Evolutionary conservation across 2,888 invertebrate genomes (phyloP), one percentile per base, ranked within the genome.

Genomic region (Luperina testacea): DNA sequence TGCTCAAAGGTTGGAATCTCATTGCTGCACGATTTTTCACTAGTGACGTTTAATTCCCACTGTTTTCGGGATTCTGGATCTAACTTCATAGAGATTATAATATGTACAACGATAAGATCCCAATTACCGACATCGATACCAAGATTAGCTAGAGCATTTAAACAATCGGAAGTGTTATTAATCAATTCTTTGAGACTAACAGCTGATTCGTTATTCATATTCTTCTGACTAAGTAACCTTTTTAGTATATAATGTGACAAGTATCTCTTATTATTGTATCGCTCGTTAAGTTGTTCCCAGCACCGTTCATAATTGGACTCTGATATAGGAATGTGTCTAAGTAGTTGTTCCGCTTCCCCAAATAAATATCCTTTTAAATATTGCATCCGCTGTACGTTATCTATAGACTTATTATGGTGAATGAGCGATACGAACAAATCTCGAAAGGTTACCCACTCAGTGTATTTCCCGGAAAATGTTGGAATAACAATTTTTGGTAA

Each of bases 291-390:
- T 6, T 64, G 64, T 51, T 73, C 32, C 63, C 72, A 64, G 3
- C 72, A 73, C 0, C 63, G 32, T 38, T 63, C 32, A 64, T 73
- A 64, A 63, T 73, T 73, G 0, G 48, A 2, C 0, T 63, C 48
- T 9, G 63, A 64, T 32, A 73, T 73, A 2, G 72, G 72, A 13
- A 73, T 73, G 0, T 72, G 72, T 59, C 72, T 59, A 17, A 72
- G 27, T 13, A 72, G 9, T 2, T 63, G 72, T 63, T 72, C 72
- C 24, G 72, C n/a, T n/a, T n/a, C n/a, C n/a, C n/a, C n/a, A n/a
- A n/a, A n/a, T n/a, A n/a, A n/a, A n/a, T n/a, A n/a, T n/a, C n/a
- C n/a, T n/a, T n/a, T n/a, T n/a, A n/a, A n/a, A n/a, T n/a, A n/a
- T n/a, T n/a, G n/a, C n/a, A n/a, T n/a, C n/a, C n/a, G n/a, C n/a